Conservation (phyloP, 2,797 vertebrate genomes). For the Danio aesculapii region DNA sequence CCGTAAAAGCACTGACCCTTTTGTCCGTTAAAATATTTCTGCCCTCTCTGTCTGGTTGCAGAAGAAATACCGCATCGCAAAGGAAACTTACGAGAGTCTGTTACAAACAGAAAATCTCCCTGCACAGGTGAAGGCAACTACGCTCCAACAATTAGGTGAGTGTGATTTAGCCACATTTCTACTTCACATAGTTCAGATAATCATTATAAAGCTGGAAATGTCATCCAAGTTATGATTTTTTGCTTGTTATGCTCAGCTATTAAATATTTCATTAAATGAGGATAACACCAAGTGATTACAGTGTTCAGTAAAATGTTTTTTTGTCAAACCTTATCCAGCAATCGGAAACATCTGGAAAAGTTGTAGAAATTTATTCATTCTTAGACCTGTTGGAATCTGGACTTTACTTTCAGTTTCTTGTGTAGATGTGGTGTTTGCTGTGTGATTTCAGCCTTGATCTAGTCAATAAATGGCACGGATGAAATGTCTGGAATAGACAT, state of each 20-base stretch:
- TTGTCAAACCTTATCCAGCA: neutral
- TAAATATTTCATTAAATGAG: neutral
- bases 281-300: neutral
- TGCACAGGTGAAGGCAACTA: slow-evolving; percentile 97
- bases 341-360: neutral
- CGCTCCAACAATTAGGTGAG: slow-evolving; percentile 98
- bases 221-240: neutral
- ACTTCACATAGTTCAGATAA: too few species aligned
- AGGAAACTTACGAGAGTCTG: slow-evolving; percentile 97
- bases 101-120: slow-evolving; percentile 95
- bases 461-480: neutral
- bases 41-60: slow-evolving; percentile 68
- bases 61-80: slow-evolving; percentile 97
- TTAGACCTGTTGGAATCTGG: neutral
- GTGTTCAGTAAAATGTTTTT: neutral
- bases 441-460: neutral
- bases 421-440: neutral
- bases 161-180: slow-evolving; percentile 48
- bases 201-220: neutral
- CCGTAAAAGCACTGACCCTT: slow-evolving; percentile 72
- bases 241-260: neutral
- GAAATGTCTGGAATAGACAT: too few species aligned
- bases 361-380: neutral
- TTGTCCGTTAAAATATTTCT: slow-evolving; percentile 66
- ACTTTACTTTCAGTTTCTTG: neutral